These are phyloP conservation scores for Tenualosa ilisha DNA, from an alignment of 2,797 vertebrate species.

Conservation along the genomic window DNA sequence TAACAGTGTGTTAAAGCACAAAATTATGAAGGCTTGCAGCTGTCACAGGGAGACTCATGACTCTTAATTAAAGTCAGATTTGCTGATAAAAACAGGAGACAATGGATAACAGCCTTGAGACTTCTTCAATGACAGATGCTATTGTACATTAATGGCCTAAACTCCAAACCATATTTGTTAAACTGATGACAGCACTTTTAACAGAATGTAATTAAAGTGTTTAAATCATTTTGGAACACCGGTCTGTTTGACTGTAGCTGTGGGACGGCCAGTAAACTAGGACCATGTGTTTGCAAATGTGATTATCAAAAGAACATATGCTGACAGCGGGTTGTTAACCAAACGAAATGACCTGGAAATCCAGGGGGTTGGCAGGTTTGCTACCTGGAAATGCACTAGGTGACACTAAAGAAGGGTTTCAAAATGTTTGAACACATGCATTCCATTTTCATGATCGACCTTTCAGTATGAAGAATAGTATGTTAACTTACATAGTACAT, in stretches of 20 bases:
- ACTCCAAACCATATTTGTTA: background rate
- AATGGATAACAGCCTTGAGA: background rate
- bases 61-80: slow-evolving; percentile 30
- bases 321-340: background rate
- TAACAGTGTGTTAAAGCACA: slow-evolving; percentile 35
- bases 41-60: background rate
- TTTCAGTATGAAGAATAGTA: background rate
- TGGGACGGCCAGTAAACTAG: background rate
- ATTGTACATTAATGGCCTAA: background rate
- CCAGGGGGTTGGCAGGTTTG: background rate
- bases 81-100: slow-evolving; percentile 4
- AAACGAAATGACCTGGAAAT: background rate
- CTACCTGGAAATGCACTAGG: background rate
- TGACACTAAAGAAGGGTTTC: background rate
- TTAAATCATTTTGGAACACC: background rate
- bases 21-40: slow-evolving; percentile 27
- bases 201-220: background rate
- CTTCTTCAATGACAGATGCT: background rate
- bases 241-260: background rate
- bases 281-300: background rate
- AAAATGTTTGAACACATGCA: background rate
- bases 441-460: too few relatives aligned
- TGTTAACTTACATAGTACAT: background rate
- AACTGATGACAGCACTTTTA: background rate
- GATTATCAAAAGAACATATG: background rate